These are phyloP conservation scores for Tetrapedia diversipes DNA, from an alignment of 2,888 invertebrate genomes.

Conservation along the genomic window DNA sequence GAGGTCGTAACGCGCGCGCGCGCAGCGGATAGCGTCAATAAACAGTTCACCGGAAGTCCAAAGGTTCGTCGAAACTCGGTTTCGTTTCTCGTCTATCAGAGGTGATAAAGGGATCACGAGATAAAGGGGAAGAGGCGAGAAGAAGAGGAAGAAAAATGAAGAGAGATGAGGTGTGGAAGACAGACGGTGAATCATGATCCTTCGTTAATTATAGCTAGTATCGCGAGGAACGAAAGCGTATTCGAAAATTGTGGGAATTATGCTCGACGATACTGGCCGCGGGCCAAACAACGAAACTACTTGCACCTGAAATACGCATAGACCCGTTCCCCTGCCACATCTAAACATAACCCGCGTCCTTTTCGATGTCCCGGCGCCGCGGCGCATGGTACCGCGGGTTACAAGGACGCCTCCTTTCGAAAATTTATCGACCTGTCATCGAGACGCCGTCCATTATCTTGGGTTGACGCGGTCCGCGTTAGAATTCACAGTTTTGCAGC, in stretches of 20 bases:
- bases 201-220: conserved; percentile 74
- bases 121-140: neutral
- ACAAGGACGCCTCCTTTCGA: conserved; percentile 69
- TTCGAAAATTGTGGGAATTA: conserved; percentile 74
- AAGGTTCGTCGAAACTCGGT: conserved; percentile 31
- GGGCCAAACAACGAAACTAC: conserved; percentile 74
- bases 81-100: conserved; percentile 5
- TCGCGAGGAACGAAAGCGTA: conserved; percentile 69
- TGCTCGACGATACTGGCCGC: conserved; percentile 75
- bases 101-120: conserved; percentile 2
- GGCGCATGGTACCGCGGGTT: conserved; percentile 57
- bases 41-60: conserved; percentile 61
- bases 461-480: neutral
- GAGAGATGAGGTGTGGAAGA: conserved; percentile 25
- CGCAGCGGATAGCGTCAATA: conserved; percentile 51
- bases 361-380: conserved; percentile 54
- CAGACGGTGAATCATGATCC: conserved; percentile 59
- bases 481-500: neutral
- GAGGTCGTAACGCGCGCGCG: conserved; percentile 57
- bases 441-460: conserved; percentile 24
- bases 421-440: conserved; percentile 44
- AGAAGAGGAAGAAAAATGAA: neutral
- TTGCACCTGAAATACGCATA: conserved; percentile 78
- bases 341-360: conserved; percentile 78
- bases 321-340: conserved; percentile 71